Conservation (phyloP, 2,888 invertebrate species). For the Galeruca laticollis region DNA sequence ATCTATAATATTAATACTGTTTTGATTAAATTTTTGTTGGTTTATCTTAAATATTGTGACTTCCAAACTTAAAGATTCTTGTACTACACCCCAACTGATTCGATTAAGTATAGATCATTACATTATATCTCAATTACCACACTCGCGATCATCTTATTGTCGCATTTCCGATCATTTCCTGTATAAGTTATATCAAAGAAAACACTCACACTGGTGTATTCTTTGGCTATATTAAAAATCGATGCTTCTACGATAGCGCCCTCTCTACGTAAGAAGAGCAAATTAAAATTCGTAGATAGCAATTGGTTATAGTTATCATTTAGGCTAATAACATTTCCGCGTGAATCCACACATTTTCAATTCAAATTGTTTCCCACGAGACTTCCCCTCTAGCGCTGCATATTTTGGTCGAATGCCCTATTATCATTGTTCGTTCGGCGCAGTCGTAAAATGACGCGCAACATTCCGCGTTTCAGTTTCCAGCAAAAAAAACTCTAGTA, state of each 20-base stretch:
- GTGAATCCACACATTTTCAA: neutral
- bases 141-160: no score
- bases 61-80: no score
- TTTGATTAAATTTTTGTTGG: no score
- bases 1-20: no score
- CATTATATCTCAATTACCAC: no score
- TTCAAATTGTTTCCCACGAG: slow-evolving; percentile 12
- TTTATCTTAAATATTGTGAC: no score
- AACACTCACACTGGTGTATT: no score
- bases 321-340: neutral
- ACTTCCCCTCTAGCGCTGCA: slow-evolving; percentile 17
- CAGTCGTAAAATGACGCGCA: slow-evolving; percentile 49
- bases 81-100: no score
- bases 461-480: slow-evolving; percentile 49
- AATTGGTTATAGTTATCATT: neutral
- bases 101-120: no score
- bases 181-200: no score
- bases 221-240: neutral
- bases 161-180: no score
- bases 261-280: slow-evolving; percentile 6
- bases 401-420: slow-evolving; percentile 27
- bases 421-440: slow-evolving; percentile 35
- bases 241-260: neutral
- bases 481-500: slow-evolving; percentile 49
- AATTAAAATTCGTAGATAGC: neutral